These are phyloP conservation scores for Venusia cambrica DNA, from an alignment of 2,888 invertebrate genomes.

Conservation along the genomic window DNA sequence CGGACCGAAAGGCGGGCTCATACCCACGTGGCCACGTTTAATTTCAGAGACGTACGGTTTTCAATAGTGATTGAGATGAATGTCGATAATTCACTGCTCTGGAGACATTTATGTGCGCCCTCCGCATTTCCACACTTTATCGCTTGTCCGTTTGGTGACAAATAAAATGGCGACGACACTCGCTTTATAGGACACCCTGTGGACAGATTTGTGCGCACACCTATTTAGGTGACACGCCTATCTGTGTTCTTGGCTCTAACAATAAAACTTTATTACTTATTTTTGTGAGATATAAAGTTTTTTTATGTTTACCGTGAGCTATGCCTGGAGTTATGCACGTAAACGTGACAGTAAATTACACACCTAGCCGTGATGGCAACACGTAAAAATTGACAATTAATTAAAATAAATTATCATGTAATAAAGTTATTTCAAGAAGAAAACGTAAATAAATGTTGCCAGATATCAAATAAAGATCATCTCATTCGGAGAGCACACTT, in stretches of 20 bases:
- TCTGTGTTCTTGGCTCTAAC: constrained; percentile 42
- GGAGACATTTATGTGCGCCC: constrained; percentile 45
- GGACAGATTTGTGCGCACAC: constrained; percentile 60
- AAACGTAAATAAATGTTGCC: constrained; percentile 34
- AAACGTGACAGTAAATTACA: constrained; percentile 27
- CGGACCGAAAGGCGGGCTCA: no score
- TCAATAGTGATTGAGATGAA: constrained; percentile 46
- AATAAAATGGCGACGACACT: constrained; percentile 49
- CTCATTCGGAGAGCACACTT: constrained; percentile 39
- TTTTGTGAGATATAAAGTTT: constrained; percentile 25
- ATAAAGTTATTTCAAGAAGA: constrained; percentile 28
- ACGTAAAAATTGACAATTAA: constrained; percentile 32
- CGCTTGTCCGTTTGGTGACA: constrained; percentile 47
- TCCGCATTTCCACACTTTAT: constrained; percentile 49
- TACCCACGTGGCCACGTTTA: no score
- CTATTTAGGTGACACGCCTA: constrained; percentile 61
- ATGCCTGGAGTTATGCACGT: constrained; percentile 23
- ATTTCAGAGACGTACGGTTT: constrained; percentile 36
- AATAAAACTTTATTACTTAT: constrained; percentile 31
- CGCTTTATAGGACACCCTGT: constrained; percentile 40
- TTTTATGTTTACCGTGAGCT: constrained; percentile 25
- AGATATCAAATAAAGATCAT: constrained; percentile 27
- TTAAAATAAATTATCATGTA: constrained; percentile 29
- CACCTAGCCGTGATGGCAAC: constrained; percentile 22
- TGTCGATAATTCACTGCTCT: constrained; percentile 39